Conservation (phyloP, 2,797 vertebrate genomes). For the Iguana delicatissima region DNA sequence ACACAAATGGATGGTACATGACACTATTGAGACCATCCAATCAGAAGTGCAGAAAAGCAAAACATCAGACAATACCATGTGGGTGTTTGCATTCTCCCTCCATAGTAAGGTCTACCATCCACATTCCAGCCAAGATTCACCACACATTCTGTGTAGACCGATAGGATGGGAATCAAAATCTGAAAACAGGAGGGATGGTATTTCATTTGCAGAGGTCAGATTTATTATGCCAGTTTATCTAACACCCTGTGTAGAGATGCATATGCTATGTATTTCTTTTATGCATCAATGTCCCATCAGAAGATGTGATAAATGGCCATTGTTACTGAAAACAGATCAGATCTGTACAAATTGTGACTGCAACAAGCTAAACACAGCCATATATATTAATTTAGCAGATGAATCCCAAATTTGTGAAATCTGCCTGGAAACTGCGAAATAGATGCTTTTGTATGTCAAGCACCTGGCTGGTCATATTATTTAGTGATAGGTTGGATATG, state of each 20-base stretch:
- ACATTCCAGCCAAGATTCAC: background rate
- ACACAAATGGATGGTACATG: background rate
- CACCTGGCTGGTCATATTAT: no score
- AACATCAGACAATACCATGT: background rate
- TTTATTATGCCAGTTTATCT: background rate
- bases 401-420: background rate
- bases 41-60: background rate
- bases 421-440: background rate
- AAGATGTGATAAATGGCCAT: background rate
- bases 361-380: background rate
- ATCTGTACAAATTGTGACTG: background rate
- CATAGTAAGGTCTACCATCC: background rate
- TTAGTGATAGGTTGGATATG: no score
- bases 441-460: no score
- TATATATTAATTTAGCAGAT: background rate
- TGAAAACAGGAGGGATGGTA: background rate
- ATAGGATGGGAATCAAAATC: background rate
- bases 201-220: background rate
- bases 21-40: background rate
- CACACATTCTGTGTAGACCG: background rate
- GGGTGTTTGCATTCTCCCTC: background rate
- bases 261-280: background rate
- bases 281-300: background rate
- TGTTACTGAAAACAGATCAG: background rate
- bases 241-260: background rate